phyloP scores from a whole-genome alignment of 1,140 invertebrate genomes.

The Trypoxylus dichotomus region DNA sequence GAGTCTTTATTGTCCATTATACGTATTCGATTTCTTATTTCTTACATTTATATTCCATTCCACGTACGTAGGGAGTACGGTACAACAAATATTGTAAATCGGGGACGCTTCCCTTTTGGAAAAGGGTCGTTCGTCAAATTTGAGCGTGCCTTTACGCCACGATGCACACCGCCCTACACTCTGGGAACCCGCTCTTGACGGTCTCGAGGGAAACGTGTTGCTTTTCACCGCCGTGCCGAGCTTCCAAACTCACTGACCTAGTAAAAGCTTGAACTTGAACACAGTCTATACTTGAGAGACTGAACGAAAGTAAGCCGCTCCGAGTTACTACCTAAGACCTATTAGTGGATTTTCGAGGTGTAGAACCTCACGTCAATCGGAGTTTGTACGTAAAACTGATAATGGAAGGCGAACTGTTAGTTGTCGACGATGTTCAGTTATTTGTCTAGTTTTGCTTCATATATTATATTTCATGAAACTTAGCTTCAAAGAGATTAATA shows the following conservation, averaged over 20 bases:
- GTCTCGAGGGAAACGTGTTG: neutral
- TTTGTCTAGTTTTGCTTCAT: too few relatives aligned
- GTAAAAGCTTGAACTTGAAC: neutral
- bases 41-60: neutral
- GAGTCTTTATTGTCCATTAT: neutral
- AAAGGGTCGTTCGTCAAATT: neutral
- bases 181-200: neutral
- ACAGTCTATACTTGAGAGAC: neutral
- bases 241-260: conserved; percentile 1
- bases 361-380: neutral
- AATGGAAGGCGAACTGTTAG: neutral
- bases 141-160: neutral
- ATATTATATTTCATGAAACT: too few relatives aligned
- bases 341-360: neutral
- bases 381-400: neutral
- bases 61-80: neutral
- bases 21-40: neutral
- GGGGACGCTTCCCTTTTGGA: neutral
- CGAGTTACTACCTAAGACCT: neutral
- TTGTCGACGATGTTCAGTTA: too few relatives aligned
- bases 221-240: neutral
- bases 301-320: neutral
- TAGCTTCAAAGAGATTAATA: too few relatives aligned
- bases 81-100: conserved; percentile 19
- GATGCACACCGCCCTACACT: neutral